These are phyloP conservation scores for Novumbra hubbsi DNA, from an alignment of 2,797 vertebrate genomes.

Conservation along the genomic window DNA sequence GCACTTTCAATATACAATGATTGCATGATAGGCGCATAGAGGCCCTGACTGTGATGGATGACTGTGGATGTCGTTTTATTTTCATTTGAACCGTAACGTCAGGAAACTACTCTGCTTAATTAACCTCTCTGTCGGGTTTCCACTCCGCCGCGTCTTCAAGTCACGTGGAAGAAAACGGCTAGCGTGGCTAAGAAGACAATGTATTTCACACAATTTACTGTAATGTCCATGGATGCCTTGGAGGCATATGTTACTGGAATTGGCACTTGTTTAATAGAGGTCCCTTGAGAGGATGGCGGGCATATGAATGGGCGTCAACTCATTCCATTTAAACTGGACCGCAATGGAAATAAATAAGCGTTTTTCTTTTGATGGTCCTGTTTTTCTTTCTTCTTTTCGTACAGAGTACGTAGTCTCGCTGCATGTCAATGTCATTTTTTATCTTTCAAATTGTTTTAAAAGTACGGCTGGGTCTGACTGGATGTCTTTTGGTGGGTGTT, in stretches of 20 bases:
- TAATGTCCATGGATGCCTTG: constrained; percentile 5
- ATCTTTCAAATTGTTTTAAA: too few species aligned
- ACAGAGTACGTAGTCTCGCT: neutral
- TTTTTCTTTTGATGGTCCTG: neutral
- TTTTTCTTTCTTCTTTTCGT: neutral
- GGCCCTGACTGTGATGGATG: constrained; percentile 65
- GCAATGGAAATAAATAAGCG: neutral
- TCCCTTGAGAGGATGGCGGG: constrained; percentile 3
- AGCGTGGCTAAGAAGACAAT: constrained; percentile 10
- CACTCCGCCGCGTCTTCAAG: constrained; percentile 53
- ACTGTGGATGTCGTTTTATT: constrained; percentile 64
- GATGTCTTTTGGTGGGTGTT: too few species aligned
- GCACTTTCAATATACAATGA: constrained; percentile 48
- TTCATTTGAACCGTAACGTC: constrained; percentile 60
- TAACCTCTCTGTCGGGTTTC: constrained; percentile 66
- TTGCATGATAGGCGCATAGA: constrained; percentile 46
- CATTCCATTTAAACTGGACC: neutral
- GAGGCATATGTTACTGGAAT: constrained; percentile 26
- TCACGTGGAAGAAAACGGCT: constrained; percentile 32
- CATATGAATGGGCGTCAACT: neutral
- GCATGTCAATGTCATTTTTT: too few species aligned
- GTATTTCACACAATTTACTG: constrained; percentile 37
- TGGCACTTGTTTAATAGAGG: constrained; percentile 28
- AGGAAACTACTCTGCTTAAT: constrained; percentile 68
- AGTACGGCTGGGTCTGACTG: too few species aligned